Conservation (phyloP, 2,113 vertebrate species). For the Emydocephalus ijimae region DNA sequence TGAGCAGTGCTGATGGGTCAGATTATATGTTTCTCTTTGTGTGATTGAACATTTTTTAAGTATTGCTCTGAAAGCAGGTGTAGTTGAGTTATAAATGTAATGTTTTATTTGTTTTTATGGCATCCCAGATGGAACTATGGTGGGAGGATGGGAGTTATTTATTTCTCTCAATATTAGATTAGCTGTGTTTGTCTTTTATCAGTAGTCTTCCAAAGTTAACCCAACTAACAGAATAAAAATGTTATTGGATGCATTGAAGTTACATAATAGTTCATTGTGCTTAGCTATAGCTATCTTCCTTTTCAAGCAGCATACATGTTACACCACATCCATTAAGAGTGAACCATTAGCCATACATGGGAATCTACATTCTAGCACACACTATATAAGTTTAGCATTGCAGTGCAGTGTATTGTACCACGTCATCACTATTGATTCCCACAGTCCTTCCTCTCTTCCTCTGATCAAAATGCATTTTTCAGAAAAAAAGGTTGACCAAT, state of each 20-base stretch:
- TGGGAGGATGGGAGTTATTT: conserved; percentile 49
- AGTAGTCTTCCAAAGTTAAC: conserved; percentile 68
- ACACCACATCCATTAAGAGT: conserved; percentile 68
- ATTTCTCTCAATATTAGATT: conserved; percentile 5
- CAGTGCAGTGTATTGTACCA: conserved; percentile 69
- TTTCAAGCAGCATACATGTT: conserved; percentile 69
- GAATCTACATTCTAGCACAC: conserved; percentile 53
- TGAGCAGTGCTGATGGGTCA: conserved; percentile 47
- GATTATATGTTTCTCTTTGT: not conserved
- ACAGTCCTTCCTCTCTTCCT: conserved; percentile 40
- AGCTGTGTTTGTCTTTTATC: conserved; percentile 1
- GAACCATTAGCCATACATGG: conserved; percentile 69
- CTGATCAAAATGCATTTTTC: conserved; percentile 62
- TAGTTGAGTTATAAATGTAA: conserved; percentile 53
- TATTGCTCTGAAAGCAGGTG: conserved; percentile 56
- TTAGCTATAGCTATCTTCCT: conserved; percentile 73
- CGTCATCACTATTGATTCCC: conserved; percentile 69
- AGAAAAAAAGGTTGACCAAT: conserved; percentile 44
- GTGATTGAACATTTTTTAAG: not conserved
- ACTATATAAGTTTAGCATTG: conserved; percentile 68
- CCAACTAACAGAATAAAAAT: conserved; percentile 56
- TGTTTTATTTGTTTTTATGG: conserved; percentile 47
- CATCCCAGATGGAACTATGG: conserved; percentile 63
- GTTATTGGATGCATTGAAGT: conserved; percentile 74
- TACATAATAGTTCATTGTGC: conserved; percentile 76